These are phyloP conservation scores for Periophthalmodon schlosseri DNA, from an alignment of 2,113 vertebrate species.

Conservation along the genomic window DNA sequence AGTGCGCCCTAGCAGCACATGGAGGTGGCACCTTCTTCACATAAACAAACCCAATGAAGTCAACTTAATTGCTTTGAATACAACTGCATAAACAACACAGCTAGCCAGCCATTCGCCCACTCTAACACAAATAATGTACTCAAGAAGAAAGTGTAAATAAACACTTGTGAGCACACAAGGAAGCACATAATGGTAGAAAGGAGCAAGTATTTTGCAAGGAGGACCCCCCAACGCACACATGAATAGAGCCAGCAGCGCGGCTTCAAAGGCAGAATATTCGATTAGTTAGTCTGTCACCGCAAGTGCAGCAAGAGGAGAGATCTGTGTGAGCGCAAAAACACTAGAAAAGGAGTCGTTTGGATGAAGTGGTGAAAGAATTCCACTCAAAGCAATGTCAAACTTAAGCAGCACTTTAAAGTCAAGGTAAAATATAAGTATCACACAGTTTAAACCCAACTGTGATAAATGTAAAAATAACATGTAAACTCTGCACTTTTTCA, in stretches of 20 bases:
- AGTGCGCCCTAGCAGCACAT: conserved; percentile 56
- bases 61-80: conserved; percentile 76
- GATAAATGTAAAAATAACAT: background rate
- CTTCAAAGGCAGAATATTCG: conserved; percentile 69
- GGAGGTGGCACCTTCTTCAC: conserved; percentile 69
- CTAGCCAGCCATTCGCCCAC: conserved; percentile 55
- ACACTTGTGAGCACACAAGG: conserved; percentile 43
- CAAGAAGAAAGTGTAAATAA: conserved; percentile 61
- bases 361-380: background rate
- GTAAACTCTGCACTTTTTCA: background rate
- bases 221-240: conserved; percentile 49
- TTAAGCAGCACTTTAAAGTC: background rate
- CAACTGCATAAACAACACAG: conserved; percentile 78
- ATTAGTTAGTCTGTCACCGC: conserved; percentile 67
- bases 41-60: conserved; percentile 78
- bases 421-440: background rate
- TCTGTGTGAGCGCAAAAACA: conserved; percentile 22
- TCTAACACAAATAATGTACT: conserved; percentile 22
- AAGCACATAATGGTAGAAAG: conserved; percentile 43
- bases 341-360: conserved; percentile 14
- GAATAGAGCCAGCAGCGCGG: conserved; percentile 52
- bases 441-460: background rate
- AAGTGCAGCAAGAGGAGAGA: conserved; percentile 32
- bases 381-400: background rate
- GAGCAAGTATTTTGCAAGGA: conserved; percentile 14